A percentile compares a stretch with the other conserved stretches of the same genome.
Conservation (phyloP, 2,888 invertebrate species). For the Tigriopus californicus region DNA sequence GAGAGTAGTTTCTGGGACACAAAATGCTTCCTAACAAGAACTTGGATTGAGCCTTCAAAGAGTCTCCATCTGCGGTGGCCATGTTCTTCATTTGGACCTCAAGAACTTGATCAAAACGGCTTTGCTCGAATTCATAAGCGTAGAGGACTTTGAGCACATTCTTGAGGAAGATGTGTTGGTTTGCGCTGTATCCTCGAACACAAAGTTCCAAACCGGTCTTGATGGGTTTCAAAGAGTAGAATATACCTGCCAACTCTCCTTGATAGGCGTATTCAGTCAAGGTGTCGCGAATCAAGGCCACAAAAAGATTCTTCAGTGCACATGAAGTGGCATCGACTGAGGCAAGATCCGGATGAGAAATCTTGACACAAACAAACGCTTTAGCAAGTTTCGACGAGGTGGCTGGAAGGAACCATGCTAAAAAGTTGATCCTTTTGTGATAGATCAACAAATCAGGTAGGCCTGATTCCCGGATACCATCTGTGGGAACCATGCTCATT, state of each 20-base stretch:
- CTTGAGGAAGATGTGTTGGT: slow-evolving; percentile 1
- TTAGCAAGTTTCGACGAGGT: neutral
- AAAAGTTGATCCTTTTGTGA: neutral
- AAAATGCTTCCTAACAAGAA: neutral
- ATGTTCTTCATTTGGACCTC: neutral
- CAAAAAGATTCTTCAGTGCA: neutral
- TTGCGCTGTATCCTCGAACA: neutral
- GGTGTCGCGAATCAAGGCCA: slow-evolving; percentile 5
- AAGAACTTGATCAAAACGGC: neutral
- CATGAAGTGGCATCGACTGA: neutral
- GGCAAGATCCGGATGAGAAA: neutral
- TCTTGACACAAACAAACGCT: neutral
- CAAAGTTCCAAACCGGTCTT: neutral
- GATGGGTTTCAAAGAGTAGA: neutral
- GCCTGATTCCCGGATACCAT: neutral
- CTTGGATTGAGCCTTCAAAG: slow-evolving; percentile 2
- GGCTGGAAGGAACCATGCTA: neutral
- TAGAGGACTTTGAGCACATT: neutral
- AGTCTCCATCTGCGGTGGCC: neutral
- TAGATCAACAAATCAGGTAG: slow-evolving; percentile 5
- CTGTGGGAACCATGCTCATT: neutral
- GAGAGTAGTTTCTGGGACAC: neutral
- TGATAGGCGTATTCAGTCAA: neutral
- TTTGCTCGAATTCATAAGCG: neutral
- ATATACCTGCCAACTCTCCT: neutral